Conservation (phyloP, 2,888 invertebrate genomes). For the Oeneis ivallda region DNA sequence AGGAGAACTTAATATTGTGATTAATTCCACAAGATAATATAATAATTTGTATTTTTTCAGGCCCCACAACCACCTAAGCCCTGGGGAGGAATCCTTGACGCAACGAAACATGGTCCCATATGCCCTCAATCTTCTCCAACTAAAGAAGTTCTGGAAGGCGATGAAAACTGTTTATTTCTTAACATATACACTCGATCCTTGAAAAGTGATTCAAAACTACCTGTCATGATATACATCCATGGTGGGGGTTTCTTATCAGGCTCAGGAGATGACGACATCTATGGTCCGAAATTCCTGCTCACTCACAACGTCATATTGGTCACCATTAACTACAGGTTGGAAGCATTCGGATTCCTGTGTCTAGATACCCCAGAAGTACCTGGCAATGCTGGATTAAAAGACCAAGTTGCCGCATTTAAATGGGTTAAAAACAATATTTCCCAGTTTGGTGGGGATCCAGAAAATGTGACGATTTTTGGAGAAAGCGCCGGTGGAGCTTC, state of each 20-base stretch:
- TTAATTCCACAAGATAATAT: neutral
- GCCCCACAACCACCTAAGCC: constrained; percentile 51
- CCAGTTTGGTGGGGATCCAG: constrained; percentile 53
- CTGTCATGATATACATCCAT: constrained; percentile 66
- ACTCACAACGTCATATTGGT: constrained; percentile 61
- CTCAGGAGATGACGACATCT: constrained; percentile 49
- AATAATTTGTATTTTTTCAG: constrained; percentile 43
- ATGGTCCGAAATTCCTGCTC: constrained; percentile 59
- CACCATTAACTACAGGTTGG: constrained; percentile 63
- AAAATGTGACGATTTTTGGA: constrained; percentile 59
- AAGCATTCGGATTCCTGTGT: constrained; percentile 55
- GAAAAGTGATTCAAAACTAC: constrained; percentile 43
- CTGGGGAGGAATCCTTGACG: constrained; percentile 55
- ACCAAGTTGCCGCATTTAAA: constrained; percentile 54
- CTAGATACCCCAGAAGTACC: constrained; percentile 55
- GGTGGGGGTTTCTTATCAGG: constrained; percentile 59
- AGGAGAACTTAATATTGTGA: neutral
- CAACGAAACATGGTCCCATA: constrained; percentile 50
- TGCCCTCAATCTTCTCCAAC: constrained; percentile 53
- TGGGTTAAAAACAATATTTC: constrained; percentile 55
- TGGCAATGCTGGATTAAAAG: constrained; percentile 61
- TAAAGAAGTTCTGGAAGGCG: constrained; percentile 43
- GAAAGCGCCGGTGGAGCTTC: constrained; percentile 60
- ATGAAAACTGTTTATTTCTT: constrained; percentile 57
- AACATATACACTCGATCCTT: constrained; percentile 56